phyloP scores from a whole-genome alignment of 1,140 invertebrate species.

The Thaumetopoea pityocampa region DNA sequence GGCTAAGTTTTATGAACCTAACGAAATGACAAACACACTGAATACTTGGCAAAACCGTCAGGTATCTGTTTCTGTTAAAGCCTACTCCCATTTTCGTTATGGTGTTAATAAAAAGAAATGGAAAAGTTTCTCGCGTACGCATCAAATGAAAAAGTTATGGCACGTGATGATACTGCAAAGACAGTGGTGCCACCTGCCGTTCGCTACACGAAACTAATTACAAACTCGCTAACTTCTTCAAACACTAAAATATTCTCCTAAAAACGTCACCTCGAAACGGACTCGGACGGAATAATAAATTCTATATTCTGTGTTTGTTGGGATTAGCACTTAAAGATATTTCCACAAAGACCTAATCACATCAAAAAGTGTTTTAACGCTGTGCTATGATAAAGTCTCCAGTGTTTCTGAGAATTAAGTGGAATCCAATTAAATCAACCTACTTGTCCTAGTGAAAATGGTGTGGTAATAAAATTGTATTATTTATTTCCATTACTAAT shows the following conservation, averaged over 20 bases:
- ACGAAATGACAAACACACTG: slow-evolving; percentile 26
- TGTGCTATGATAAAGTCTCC: too few species aligned
- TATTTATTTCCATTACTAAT: too few species aligned
- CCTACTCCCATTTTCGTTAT: slow-evolving; percentile 67
- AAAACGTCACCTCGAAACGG: slow-evolving; percentile 61
- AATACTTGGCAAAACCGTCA: slow-evolving; percentile 59
- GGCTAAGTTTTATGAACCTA: slow-evolving; percentile 15
- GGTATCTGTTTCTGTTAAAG: slow-evolving; percentile 66
- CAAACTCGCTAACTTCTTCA: slow-evolving; percentile 65
- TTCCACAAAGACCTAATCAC: too few species aligned
- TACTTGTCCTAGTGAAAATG: too few species aligned
- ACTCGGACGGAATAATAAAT: slow-evolving; percentile 52
- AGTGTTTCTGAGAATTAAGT: too few species aligned
- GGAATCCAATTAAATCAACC: too few species aligned
- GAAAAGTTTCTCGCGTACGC: slow-evolving; percentile 64
- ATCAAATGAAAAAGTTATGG: slow-evolving; percentile 73
- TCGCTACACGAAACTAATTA: slow-evolving; percentile 64
- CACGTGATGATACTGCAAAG: slow-evolving; percentile 70
- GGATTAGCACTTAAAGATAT: slow-evolving; percentile 14
- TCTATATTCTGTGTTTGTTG: slow-evolving; percentile 15
- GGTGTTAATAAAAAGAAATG: slow-evolving; percentile 74
- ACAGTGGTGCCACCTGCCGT: slow-evolving; percentile 50
- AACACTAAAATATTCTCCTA: slow-evolving; percentile 72
- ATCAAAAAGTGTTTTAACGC: too few species aligned
- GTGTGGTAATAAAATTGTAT: too few species aligned